Conservation (phyloP, 2,113 vertebrate genomes). For the Odocoileus hemionus region DNA sequence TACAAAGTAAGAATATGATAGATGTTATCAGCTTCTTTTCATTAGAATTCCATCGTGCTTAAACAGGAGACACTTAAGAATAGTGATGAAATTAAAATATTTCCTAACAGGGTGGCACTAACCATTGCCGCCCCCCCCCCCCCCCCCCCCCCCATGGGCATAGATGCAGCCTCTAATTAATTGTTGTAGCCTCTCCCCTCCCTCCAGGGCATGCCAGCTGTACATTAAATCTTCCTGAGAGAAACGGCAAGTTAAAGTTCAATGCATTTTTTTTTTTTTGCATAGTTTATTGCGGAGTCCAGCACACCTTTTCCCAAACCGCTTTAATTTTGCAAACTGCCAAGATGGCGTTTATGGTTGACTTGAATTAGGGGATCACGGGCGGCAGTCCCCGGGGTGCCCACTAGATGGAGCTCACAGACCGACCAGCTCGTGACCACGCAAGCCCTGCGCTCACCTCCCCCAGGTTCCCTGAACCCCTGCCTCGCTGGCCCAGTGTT, state of each 20-base stretch:
- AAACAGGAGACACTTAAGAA: background rate
- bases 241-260: background rate
- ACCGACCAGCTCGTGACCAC: conserved; percentile 11
- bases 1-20: accelerated
- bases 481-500: too few species aligned
- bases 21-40: too few species aligned
- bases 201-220: accelerated
- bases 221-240: accelerated
- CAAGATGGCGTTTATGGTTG: background rate
- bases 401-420: conserved; percentile 56
- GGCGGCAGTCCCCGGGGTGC: background rate
- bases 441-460: background rate
- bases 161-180: too few species aligned
- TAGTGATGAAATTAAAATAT: accelerated
- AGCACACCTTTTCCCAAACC: background rate
- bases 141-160: background rate
- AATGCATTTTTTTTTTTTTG: accelerated
- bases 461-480: background rate
- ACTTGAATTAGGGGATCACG: background rate
- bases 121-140: too few species aligned
- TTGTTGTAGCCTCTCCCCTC: accelerated
- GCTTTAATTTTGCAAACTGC: background rate
- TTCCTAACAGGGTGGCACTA: accelerated
- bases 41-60: background rate
- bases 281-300: background rate